Percentiles rank a stretch among this genome's conserved stretches.
phyloP scores from a whole-genome alignment of 2,797 vertebrate species.

The Acrocephalus scirpaceus region DNA sequence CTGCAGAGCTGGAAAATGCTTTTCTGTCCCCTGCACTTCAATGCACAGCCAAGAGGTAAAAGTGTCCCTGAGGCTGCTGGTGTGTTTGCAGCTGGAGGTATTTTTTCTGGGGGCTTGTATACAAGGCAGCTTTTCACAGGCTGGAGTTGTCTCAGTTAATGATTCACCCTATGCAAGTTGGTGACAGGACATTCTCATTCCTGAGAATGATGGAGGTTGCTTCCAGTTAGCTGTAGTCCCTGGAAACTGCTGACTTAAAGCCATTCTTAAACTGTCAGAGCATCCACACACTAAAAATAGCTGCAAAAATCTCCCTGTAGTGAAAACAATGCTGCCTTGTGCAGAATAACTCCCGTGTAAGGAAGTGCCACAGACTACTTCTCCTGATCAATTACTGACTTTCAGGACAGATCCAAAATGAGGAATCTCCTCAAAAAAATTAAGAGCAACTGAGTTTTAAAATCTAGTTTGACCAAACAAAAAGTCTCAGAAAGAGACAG shows the following conservation, averaged over 20 bases:
- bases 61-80: background rate
- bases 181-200: background rate
- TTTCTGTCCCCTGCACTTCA: background rate
- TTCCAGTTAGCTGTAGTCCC: background rate
- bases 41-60: background rate
- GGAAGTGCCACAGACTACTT: background rate
- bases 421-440: background rate
- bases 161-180: background rate
- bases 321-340: background rate
- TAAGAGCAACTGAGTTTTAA: background rate
- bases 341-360: background rate
- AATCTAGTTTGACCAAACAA: background rate
- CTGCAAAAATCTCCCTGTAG: slow-evolving; percentile 1
- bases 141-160: background rate
- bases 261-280: slow-evolving; percentile 35
- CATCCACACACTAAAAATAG: slow-evolving; percentile 11
- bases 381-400: background rate
- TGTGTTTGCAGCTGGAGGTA: background rate
- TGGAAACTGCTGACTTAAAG: slow-evolving; percentile 38
- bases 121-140: background rate
- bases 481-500: background rate
- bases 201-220: background rate
- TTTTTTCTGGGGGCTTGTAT: background rate
- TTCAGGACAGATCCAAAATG: background rate
- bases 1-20: background rate